A percentile compares a stretch with the other conserved stretches of the same genome.
Conservation (phyloP, 2,888 invertebrate species). For the Eudemis profundana region DNA sequence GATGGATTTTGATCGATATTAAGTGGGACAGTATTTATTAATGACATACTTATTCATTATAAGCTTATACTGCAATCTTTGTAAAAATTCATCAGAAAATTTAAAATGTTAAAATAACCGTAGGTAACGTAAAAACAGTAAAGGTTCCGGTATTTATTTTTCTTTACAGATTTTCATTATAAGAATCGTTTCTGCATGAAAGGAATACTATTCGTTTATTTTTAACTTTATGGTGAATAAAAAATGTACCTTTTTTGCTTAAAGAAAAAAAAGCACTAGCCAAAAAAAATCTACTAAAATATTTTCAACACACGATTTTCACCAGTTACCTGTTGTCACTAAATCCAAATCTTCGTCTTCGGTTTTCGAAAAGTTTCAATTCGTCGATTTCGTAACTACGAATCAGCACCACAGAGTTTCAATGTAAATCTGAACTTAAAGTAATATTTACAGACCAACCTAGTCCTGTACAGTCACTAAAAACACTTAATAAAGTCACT, state of each 20-base stretch:
- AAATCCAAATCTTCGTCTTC: constrained; percentile 55
- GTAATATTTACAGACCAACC: constrained; percentile 21
- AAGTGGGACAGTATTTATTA: background rate
- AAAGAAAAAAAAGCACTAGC: constrained; percentile 17
- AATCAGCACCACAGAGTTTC: constrained; percentile 59
- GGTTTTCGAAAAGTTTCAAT: constrained; percentile 51
- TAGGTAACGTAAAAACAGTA: no score
- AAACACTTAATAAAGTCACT: constrained; percentile 37
- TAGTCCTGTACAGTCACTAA: constrained; percentile 25
- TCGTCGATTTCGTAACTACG: constrained; percentile 46
- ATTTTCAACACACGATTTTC: constrained; percentile 31
- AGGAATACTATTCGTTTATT: no score
- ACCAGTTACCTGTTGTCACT: constrained; percentile 56
- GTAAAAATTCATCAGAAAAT: no score
- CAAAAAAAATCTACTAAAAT: constrained; percentile 26
- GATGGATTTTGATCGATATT: background rate
- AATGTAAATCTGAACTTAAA: constrained; percentile 34
- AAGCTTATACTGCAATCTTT: no score
- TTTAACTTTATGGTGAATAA: no score
- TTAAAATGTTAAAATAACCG: no score
- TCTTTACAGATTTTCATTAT: no score
- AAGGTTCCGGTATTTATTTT: no score
- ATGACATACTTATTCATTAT: no score
- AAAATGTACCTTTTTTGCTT: background rate
- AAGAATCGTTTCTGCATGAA: no score